Conservation (phyloP, 2,113 vertebrate genomes). For the Neodontobutis hainanensis region DNA sequence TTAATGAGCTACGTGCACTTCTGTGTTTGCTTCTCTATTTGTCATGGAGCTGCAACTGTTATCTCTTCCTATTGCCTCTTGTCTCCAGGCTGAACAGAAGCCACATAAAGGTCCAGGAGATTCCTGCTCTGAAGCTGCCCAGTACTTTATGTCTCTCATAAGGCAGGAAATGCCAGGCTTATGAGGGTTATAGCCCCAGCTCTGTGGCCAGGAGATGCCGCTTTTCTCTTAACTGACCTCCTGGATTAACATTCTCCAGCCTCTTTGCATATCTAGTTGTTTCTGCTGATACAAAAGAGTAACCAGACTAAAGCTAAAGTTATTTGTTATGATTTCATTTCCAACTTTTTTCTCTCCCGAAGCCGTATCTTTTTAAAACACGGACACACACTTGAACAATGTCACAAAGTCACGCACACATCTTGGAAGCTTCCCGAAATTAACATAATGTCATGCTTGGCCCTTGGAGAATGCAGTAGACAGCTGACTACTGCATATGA, state of each 20-base stretch:
- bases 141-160: slow-evolving; percentile 60
- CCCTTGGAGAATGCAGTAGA: slow-evolving; percentile 73
- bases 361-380: slow-evolving; percentile 20
- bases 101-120: slow-evolving; percentile 60
- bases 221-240: slow-evolving; percentile 65
- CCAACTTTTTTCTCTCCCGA: neutral
- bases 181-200: slow-evolving; percentile 57
- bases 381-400: slow-evolving; percentile 25
- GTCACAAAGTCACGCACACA: slow-evolving; percentile 50
- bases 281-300: slow-evolving; percentile 4
- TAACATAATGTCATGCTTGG: slow-evolving; percentile 67
- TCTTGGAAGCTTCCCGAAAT: slow-evolving; percentile 53
- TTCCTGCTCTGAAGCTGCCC: slow-evolving; percentile 53
- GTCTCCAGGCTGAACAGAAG: slow-evolving; percentile 57
- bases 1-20: slow-evolving; percentile 41
- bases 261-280: slow-evolving; percentile 77
- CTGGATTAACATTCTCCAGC: slow-evolving; percentile 67
- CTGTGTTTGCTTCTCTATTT: slow-evolving; percentile 43
- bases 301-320: neutral
- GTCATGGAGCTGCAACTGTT: slow-evolving; percentile 44
- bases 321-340: slow-evolving; percentile 10
- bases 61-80: slow-evolving; percentile 32
- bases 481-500: slow-evolving; percentile 78
- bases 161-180: slow-evolving; percentile 73
- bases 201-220: slow-evolving; percentile 63